These are phyloP conservation scores for Alentia gelatinosa DNA, from an alignment of 2,888 invertebrate genomes.

Conservation along the genomic window DNA sequence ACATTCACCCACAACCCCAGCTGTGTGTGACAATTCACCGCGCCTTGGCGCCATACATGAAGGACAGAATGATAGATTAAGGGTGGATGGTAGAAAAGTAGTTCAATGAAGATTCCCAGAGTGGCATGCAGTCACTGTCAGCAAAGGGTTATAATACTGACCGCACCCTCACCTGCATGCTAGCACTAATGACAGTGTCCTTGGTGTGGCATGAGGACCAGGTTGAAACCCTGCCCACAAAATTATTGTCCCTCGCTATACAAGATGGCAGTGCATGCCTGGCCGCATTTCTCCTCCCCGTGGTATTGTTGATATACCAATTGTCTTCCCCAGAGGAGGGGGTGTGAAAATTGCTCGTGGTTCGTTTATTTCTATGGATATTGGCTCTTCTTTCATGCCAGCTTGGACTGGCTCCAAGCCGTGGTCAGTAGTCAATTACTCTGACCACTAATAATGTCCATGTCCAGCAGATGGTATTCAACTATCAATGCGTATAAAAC, in stretches of 20 bases:
- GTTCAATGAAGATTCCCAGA: background rate
- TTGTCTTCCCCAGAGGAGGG: background rate
- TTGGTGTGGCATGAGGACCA: background rate
- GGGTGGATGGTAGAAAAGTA: background rate
- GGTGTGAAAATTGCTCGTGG: slow-evolving; percentile 29
- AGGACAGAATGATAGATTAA: background rate
- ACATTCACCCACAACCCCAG: too few relatives aligned
- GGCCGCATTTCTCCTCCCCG: background rate
- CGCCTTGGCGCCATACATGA: background rate
- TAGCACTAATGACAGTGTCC: background rate
- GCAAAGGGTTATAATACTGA: slow-evolving; percentile 1
- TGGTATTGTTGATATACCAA: slow-evolving; percentile 24
- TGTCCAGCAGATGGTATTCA: background rate
- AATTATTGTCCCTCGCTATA: background rate
- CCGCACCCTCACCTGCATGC: background rate
- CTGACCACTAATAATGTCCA: background rate
- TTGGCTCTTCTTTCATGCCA: slow-evolving; percentile 15
- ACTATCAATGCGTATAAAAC: too few relatives aligned
- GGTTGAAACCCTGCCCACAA: background rate
- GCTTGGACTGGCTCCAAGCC: background rate
- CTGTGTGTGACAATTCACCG: background rate
- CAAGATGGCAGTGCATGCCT: background rate
- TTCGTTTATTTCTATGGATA: background rate
- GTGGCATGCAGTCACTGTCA: background rate
- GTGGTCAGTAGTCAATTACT: slow-evolving; percentile 44